These are phyloP conservation scores for Tillus elongatus DNA, from an alignment of 2,888 invertebrate species.

Conservation along the genomic window DNA sequence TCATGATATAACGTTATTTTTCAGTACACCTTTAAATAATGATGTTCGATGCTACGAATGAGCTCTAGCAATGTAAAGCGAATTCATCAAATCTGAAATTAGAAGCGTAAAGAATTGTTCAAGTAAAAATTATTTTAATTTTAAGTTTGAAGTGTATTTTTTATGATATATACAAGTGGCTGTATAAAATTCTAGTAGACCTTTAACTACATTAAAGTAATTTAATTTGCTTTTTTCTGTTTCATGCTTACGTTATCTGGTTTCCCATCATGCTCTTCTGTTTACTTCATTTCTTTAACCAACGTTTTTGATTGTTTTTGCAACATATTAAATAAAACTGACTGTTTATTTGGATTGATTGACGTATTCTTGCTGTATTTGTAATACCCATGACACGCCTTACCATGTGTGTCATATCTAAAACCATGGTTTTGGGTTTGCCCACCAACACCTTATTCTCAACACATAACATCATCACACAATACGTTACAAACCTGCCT, in stretches of 20 bases:
- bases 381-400: constrained; percentile 24
- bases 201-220: too few species aligned
- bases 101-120: too few species aligned
- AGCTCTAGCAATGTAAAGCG: too few species aligned
- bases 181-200: too few species aligned
- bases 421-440: constrained; percentile 30
- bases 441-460: constrained; percentile 35
- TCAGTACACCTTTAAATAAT: too few species aligned
- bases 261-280: constrained; percentile 14
- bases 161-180: too few species aligned
- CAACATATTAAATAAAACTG: constrained; percentile 16
- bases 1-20: too few species aligned
- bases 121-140: too few species aligned
- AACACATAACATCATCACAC: not conserved
- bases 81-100: too few species aligned
- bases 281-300: constrained; percentile 10
- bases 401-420: constrained; percentile 24
- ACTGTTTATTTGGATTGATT: constrained; percentile 18
- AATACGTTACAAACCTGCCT: constrained; percentile 8
- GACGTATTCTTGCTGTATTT: constrained; percentile 16
- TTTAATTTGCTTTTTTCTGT: constrained; percentile 38
- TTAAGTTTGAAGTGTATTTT: too few species aligned
- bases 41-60: too few species aligned
- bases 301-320: constrained; percentile 7
- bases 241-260: constrained; percentile 40